A percentile compares a stretch with the other conserved stretches of the same genome.
Evolutionary conservation across 2,888 invertebrate genomes (phyloP).

Genomic region (Opisthograptis luteolata): DNA sequence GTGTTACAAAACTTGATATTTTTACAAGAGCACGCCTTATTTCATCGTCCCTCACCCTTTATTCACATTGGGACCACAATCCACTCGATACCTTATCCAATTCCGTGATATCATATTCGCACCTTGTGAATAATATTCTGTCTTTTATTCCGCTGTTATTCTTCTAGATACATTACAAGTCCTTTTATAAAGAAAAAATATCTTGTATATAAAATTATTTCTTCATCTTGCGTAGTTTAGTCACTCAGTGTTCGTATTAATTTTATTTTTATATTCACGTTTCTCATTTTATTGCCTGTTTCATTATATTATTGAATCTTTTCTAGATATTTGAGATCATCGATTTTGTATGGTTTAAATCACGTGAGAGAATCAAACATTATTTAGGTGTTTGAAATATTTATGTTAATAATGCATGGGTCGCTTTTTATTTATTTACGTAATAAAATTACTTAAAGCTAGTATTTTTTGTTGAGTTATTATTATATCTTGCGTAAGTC

Average conservation of each 20-base stretch:
- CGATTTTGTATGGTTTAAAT: conserved; percentile 33
- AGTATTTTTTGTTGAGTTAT: not conserved
- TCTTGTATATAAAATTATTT: conserved; percentile 35
- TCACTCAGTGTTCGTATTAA: conserved; percentile 38
- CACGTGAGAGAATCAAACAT: conserved; percentile 33
- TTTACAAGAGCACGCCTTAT: conserved; percentile 76
- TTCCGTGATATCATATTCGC: conserved; percentile 70
- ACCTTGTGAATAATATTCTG: conserved; percentile 81
- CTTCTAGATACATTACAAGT: conserved; percentile 49
- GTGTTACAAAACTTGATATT: conserved; percentile 68
- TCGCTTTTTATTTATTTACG: conserved; percentile 25
- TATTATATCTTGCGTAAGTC: not conserved
- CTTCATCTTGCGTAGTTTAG: conserved; percentile 46
- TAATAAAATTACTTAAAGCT: conserved; percentile 7
- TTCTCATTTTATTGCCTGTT: conserved; percentile 34
- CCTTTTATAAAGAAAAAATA: conserved; percentile 33
- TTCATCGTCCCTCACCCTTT: conserved; percentile 72
- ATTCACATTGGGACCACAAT: conserved; percentile 62
- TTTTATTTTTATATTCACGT: conserved; percentile 37
- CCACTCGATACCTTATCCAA: conserved; percentile 58
- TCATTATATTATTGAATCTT: conserved; percentile 37
- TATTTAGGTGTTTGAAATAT: conserved; percentile 20
- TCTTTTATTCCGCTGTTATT: conserved; percentile 66
- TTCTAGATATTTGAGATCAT: conserved; percentile 37
- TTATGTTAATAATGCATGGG: conserved; percentile 29